Conservation (phyloP, 2,797 vertebrate species). For the Premnoplex brunnescens region DNA sequence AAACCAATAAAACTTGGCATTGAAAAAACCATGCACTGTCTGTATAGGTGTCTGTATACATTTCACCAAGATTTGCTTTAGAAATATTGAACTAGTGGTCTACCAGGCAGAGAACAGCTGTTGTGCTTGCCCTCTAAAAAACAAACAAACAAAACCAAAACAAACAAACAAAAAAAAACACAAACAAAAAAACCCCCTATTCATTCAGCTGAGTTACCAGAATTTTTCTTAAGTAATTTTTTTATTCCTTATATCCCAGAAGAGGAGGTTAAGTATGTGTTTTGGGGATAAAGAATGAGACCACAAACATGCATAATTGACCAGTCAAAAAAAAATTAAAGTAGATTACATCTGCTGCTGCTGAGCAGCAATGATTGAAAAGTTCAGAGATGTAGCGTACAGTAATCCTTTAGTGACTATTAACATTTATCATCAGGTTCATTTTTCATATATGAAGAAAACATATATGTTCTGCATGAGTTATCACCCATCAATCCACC, state of each 20-base stretch:
- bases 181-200: not conserved
- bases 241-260: not conserved
- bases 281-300: not conserved
- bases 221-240: not conserved
- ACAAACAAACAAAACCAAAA: not conserved
- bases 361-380: not conserved
- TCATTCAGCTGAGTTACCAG: not conserved
- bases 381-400: not conserved
- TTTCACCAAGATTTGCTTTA: slow-evolving; percentile 12
- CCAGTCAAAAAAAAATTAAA: not conserved
- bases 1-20: not conserved
- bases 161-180: too few species aligned
- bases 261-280: not conserved
- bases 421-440: not conserved
- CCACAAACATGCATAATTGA: not conserved
- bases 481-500: not conserved
- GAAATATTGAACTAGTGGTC: not conserved
- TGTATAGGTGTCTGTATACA: not conserved
- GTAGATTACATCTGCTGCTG: not conserved
- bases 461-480: not conserved
- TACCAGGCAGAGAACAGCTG: not conserved
- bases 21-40: not conserved
- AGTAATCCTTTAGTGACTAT: not conserved
- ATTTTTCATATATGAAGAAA: not conserved
- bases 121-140: not conserved